Conservation (phyloP, 1,140 invertebrate species). For the Elymnias hypermnestra region DNA sequence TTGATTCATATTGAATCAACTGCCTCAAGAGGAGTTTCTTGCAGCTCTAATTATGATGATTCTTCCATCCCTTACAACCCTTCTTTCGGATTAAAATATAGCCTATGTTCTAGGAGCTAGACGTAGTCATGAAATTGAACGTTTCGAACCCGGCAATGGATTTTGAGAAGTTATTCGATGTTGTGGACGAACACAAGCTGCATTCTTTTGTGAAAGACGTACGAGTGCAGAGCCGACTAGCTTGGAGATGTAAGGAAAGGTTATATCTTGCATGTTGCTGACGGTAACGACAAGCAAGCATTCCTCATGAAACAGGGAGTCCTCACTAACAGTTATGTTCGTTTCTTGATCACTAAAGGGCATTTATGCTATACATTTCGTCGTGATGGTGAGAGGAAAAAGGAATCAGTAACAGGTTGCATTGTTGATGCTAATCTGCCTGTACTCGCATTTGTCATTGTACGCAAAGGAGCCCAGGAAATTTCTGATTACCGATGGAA, state of each 20-base stretch:
- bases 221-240: constrained; percentile 97
- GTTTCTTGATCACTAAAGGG: constrained; percentile 95
- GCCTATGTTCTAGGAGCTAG: no score
- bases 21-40: no score
- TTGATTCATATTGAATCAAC: no score
- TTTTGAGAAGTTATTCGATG: constrained; percentile 98
- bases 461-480: constrained; percentile 95
- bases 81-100: no score
- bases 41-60: no score
- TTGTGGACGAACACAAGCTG: constrained; percentile 98
- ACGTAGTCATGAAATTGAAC: constrained; percentile 86
- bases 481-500: constrained; percentile 97
- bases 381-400: constrained; percentile 96
- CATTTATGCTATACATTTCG: constrained; percentile 98
- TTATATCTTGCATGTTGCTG: constrained; percentile 95
- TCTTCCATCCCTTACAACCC: no score
- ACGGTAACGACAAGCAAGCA: constrained; percentile 99
- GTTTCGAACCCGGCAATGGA: constrained; percentile 98
- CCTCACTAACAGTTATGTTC: constrained; percentile 96
- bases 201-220: constrained; percentile 98
- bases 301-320: constrained; percentile 99
- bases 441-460: constrained; percentile 94
- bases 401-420: constrained; percentile 99
- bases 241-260: constrained; percentile 99
- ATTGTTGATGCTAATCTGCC: constrained; percentile 98